phyloP scores from a whole-genome alignment of 2,113 vertebrate genomes.

The Arizona elegans region DNA sequence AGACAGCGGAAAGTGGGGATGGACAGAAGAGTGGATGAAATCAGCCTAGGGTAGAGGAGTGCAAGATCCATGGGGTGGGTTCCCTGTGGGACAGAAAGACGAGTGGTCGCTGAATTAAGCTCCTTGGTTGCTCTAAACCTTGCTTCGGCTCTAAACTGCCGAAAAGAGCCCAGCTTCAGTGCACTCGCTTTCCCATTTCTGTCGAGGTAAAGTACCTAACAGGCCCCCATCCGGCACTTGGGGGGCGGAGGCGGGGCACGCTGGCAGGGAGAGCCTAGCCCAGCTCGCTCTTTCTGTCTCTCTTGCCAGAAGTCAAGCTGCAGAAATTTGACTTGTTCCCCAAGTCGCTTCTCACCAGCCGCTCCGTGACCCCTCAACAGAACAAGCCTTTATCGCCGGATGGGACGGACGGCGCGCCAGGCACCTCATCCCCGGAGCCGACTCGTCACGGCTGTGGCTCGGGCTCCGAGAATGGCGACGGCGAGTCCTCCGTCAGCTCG shows the following conservation, averaged over 20 bases:
- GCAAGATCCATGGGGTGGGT: not conserved
- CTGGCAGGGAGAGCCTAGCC: not conserved
- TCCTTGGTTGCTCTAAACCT: not conserved
- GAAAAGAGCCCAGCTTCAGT: not conserved
- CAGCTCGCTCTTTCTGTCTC: not conserved
- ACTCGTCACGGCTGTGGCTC: constrained; percentile 88
- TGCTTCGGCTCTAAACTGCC: not conserved
- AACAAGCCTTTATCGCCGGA: constrained; percentile 83
- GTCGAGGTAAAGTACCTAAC: not conserved
- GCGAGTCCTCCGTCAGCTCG: constrained; percentile 85
- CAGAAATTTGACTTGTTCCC: constrained; percentile 95
- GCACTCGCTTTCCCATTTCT: not conserved
- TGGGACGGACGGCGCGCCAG: constrained; percentile 85
- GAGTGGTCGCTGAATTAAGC: not conserved
- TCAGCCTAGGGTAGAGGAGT: not conserved
- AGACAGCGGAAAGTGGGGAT: not conserved
- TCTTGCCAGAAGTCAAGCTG: constrained; percentile 81
- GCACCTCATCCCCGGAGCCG: constrained; percentile 87
- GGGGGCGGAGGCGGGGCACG: not conserved
- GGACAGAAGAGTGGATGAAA: not conserved
- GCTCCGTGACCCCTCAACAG: constrained; percentile 80
- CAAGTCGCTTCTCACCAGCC: constrained; percentile 81
- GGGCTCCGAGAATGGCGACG: constrained; percentile 92
- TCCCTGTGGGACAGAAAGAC: not conserved
- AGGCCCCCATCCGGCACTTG: not conserved